phyloP scores from a whole-genome alignment of 2,113 vertebrate species.

The Oreotragus oreotragus region DNA sequence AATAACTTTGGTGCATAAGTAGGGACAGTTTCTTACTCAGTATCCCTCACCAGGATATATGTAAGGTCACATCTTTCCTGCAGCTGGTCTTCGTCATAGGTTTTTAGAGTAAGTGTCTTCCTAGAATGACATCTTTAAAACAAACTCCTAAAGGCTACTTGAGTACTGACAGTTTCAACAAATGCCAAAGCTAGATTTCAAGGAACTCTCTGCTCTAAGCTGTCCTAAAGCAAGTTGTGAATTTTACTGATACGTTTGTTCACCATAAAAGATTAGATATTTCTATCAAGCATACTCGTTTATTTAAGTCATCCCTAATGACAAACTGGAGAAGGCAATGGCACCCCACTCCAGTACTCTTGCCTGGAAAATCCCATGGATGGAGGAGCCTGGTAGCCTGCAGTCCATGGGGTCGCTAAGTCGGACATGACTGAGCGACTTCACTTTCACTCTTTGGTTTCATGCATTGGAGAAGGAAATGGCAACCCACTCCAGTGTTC shows the following conservation, averaged over 20 bases:
- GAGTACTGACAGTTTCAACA: slow-evolving; percentile 42
- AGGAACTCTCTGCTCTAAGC: background rate
- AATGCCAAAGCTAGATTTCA: background rate
- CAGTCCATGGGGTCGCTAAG: too few species aligned
- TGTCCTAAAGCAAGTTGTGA: background rate
- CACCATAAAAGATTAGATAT: background rate
- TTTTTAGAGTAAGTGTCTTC: slow-evolving; percentile 9
- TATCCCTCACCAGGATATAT: background rate
- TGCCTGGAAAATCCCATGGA: too few species aligned
- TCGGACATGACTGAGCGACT: too few species aligned
- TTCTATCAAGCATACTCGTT: background rate
- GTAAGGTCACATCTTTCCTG: background rate
- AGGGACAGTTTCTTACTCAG: background rate
- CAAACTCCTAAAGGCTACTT: background rate
- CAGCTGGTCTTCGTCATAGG: background rate
- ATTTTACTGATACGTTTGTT: background rate
- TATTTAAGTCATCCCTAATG: background rate
- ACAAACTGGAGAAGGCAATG: too few species aligned
- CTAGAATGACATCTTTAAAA: slow-evolving; percentile 9
- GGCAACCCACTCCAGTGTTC: too few species aligned
- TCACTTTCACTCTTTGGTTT: too few species aligned
- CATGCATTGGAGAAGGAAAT: too few species aligned
- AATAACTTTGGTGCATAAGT: background rate
- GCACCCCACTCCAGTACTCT: too few species aligned
- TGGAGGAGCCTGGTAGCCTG: too few species aligned